Conservation (phyloP, 2,888 invertebrate genomes). For the Hirtodrosophila duncani region DNA sequence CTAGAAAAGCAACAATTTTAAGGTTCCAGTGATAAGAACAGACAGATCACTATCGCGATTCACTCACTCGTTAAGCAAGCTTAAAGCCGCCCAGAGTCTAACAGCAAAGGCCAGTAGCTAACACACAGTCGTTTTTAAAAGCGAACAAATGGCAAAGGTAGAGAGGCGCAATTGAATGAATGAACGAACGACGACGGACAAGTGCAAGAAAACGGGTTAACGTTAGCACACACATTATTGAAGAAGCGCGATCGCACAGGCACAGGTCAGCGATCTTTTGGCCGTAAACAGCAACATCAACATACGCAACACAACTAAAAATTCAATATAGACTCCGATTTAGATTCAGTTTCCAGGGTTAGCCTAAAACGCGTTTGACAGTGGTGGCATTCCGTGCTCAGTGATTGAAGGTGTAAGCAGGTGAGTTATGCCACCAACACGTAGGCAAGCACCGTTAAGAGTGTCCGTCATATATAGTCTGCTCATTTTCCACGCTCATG, state of each 20-base stretch:
- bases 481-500: constrained; percentile 13
- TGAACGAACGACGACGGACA: constrained; percentile 37
- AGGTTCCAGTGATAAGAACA: too few relatives aligned
- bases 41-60: too few relatives aligned
- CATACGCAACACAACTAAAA: constrained; percentile 4
- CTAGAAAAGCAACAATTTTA: constrained; percentile 5
- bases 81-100: constrained; percentile 44
- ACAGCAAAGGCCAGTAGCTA: too few relatives aligned
- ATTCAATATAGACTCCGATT: constrained; percentile 5
- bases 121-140: constrained; percentile 59
- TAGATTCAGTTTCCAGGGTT: constrained; percentile 1
- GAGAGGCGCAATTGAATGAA: constrained; percentile 45
- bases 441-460: constrained; percentile 55
- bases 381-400: constrained; percentile 18
- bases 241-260: constrained; percentile 44
- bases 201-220: constrained; percentile 67
- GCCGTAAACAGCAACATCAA: constrained; percentile 17
- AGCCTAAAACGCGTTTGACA: constrained; percentile 11
- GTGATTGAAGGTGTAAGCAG: constrained; percentile 18
- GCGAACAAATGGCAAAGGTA: constrained; percentile 35
- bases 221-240: constrained; percentile 39
- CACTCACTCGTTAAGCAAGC: too few relatives aligned
- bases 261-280: constrained; percentile 67
- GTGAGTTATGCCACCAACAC: constrained; percentile 26
- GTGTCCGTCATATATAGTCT: constrained; percentile 1